Percentiles rank a stretch among this genome's conserved stretches.
Evolutionary conservation across 2,888 invertebrate genomes (phyloP).

Genomic region (Bruchidius siliquastri): DNA sequence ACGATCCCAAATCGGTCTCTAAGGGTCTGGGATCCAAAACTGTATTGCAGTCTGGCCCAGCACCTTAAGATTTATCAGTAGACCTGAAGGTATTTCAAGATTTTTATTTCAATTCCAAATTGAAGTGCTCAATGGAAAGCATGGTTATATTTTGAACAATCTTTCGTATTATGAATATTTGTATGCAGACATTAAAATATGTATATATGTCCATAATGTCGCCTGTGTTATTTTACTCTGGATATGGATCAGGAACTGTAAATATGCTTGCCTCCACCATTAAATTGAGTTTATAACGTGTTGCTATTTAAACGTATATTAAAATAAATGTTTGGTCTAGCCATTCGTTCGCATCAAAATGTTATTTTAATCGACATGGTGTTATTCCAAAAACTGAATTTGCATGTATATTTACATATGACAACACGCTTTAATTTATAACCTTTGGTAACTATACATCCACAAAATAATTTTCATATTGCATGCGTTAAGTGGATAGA

Average conservation of each 20-base stretch:
- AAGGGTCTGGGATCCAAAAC: too few relatives aligned
- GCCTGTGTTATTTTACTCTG: too few relatives aligned
- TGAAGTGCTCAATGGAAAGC: too few relatives aligned
- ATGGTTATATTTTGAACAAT: neutral
- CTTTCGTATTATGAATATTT: neutral
- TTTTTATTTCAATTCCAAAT: too few relatives aligned
- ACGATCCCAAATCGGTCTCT: too few relatives aligned
- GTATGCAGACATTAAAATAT: too few relatives aligned
- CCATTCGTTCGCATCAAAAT: neutral
- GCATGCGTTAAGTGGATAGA: neutral
- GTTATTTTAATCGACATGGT: neutral
- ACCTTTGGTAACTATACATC: neutral
- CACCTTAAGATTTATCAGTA: too few relatives aligned
- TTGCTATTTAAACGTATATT: neutral
- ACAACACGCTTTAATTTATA: neutral
- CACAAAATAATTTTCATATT: neutral
- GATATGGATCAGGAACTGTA: neutral
- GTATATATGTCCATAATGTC: too few relatives aligned
- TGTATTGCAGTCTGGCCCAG: too few relatives aligned
- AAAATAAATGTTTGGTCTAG: neutral
- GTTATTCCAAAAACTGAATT: neutral
- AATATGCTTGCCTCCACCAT: neutral
- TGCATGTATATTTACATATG: neutral
- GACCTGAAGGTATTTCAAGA: too few relatives aligned
- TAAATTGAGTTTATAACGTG: neutral